Percentiles rank a stretch among this genome's conserved stretches.
Evolutionary conservation across 1,140 invertebrate species (phyloP).

Genomic region (Heliconius nattereri): DNA sequence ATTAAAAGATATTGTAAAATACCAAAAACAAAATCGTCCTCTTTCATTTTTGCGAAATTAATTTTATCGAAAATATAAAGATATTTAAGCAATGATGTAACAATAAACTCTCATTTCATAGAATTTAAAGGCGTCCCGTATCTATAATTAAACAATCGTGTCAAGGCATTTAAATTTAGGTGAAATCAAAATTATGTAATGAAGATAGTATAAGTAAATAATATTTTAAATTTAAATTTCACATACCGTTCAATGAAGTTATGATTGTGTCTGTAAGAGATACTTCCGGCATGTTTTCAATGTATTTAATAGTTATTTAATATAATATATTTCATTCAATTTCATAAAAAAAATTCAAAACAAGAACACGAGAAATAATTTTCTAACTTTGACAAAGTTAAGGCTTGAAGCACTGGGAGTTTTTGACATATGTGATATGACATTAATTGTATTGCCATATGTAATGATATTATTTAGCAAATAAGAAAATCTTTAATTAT

Average conservation of each 20-base stretch:
- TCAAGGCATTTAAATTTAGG: slow-evolving; percentile 60
- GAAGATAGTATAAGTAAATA: slow-evolving; percentile 34
- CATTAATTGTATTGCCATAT: background rate
- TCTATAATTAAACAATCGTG: slow-evolving; percentile 74
- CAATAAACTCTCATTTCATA: slow-evolving; percentile 42
- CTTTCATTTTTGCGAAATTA: slow-evolving; percentile 39
- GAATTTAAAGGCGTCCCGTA: slow-evolving; percentile 52
- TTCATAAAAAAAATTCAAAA: slow-evolving; percentile 48
- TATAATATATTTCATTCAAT: slow-evolving; percentile 7
- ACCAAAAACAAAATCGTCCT: slow-evolving; percentile 54
- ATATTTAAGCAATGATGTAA: slow-evolving; percentile 39
- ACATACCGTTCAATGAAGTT: slow-evolving; percentile 68
- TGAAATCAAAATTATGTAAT: slow-evolving; percentile 73
- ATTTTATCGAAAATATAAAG: slow-evolving; percentile 6
- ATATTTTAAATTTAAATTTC: slow-evolving; percentile 23
- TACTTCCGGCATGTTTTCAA: slow-evolving; percentile 63
- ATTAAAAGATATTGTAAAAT: slow-evolving; percentile 22
- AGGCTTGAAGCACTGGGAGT: background rate
- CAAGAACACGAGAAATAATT: slow-evolving; percentile 52
- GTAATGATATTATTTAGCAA: background rate
- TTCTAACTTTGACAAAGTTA: slow-evolving; percentile 43
- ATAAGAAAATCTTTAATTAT: too few species aligned
- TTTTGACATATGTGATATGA: slow-evolving; percentile 17
- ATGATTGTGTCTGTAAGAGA: slow-evolving; percentile 65
- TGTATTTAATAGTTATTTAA: background rate